Base-by-base conservation (phyloP, 23 tunicate genomes). In the Diplosoma virens region DNA sequence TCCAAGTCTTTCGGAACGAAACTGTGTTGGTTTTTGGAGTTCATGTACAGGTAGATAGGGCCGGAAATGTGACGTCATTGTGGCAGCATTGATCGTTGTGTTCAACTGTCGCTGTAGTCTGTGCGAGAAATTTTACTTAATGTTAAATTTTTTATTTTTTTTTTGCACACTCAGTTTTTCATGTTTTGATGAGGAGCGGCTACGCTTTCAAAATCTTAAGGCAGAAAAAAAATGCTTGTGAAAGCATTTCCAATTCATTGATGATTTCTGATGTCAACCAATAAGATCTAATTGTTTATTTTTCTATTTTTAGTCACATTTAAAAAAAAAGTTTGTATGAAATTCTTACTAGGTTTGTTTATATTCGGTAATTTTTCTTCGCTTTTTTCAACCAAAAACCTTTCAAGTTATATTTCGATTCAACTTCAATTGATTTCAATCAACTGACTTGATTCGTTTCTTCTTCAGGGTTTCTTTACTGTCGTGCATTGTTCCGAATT, bases 11-110 rank as follows among this genome's bases (percentile, higher is more conserved):
- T 92, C 59, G 82, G 75, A 28, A 76, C 87, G n/a, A 68, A 81
- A 3, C 47, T 92, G 20, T 92, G 97, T 41, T 92, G 97, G 97
- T 92, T 92, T 67, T 41, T 92, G 68, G 97, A 92, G 75, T 85
- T 81, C 59, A 47, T 92, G n/a, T 92, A 89, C 87, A 92, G 92
- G 92, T 84, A 17, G 28, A 76, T 48, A 1, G n/a, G n/a, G n/a
- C n/a, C n/a, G n/a, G n/a, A 46, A 46, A 46, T 11, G 11, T 46
- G 52, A 46, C 52, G 52, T 46, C 52, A 46, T 46, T 16, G 11
- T n/a, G n/a, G n/a, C n/a, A n/a, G n/a, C n/a, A n/a, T n/a, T n/a
- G n/a, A n/a, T n/a, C n/a, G n/a, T n/a, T n/a, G n/a, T n/a, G n/a
- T n/a, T n/a, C n/a, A n/a, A n/a, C n/a, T n/a, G n/a, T n/a, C n/a